These are phyloP conservation scores for Callorhinus ursinus DNA, from an alignment of 2,113 vertebrate genomes.

Conservation along the genomic window DNA sequence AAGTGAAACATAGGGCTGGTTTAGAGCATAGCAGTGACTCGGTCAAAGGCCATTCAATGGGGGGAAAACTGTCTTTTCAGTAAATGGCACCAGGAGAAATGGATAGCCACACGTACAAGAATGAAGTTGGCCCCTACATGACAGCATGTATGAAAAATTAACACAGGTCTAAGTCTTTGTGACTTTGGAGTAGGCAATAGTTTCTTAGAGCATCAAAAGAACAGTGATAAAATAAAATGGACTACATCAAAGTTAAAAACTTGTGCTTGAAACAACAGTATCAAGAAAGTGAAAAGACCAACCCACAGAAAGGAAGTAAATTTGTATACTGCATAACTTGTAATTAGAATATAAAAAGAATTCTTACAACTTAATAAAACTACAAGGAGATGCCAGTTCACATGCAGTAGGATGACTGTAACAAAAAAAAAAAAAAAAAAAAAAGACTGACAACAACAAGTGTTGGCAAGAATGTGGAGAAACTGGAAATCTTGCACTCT, in stretches of 20 bases:
- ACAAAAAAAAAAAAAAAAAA: background rate
- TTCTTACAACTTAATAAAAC: background rate
- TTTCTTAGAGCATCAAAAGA: background rate
- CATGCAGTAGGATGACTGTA: background rate
- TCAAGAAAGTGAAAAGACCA: background rate
- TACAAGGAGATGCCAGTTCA: background rate
- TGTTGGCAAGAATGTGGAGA: background rate
- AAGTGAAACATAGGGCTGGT: background rate
- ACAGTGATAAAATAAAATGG: background rate
- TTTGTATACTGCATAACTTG: background rate
- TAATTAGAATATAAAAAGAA: background rate
- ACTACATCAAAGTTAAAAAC: background rate
- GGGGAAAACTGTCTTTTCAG: background rate
- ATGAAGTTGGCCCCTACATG: background rate
- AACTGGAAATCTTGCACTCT: background rate
- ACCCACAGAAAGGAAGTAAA: background rate
- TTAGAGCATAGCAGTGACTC: background rate
- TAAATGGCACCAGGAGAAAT: background rate
- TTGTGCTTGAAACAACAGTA: background rate
- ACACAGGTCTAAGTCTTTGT: background rate
- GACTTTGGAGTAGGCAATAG: background rate
- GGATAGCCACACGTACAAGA: background rate
- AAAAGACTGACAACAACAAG: background rate
- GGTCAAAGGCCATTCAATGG: background rate
- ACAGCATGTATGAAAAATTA: background rate